These are phyloP conservation scores for Rousettus leschenaultii DNA, from an alignment of 2,113 vertebrate genomes.

Conservation along the genomic window DNA sequence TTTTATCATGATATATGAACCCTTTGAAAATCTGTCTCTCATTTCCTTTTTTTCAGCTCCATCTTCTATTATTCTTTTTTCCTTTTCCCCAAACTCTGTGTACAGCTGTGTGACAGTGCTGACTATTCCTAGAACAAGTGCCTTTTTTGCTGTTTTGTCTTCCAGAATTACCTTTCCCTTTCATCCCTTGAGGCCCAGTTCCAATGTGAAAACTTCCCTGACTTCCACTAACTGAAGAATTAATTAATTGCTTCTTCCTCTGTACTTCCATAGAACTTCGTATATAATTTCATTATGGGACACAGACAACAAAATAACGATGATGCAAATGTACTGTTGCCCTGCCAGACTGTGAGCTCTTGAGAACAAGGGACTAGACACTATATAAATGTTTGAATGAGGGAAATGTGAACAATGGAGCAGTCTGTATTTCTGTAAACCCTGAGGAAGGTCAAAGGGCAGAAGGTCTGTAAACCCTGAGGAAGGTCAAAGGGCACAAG, in stretches of 20 bases:
- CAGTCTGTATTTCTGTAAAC: background rate
- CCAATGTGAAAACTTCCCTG: slow-evolving; percentile 6
- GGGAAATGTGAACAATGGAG: slow-evolving; percentile 24
- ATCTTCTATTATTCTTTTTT: background rate
- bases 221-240: slow-evolving; percentile 38
- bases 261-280: slow-evolving; percentile 37
- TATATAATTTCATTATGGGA: slow-evolving; percentile 49
- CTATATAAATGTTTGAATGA: slow-evolving; percentile 39
- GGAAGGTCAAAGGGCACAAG: background rate
- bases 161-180: slow-evolving; percentile 48
- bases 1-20: background rate
- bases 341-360: slow-evolving; percentile 30
- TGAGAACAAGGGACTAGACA: slow-evolving; percentile 31
- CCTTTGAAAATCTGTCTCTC: slow-evolving; percentile 21
- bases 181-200: slow-evolving; percentile 50
- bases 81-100: slow-evolving; percentile 9
- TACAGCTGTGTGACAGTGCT: background rate
- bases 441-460: background rate
- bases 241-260: slow-evolving; percentile 42
- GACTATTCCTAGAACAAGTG: slow-evolving; percentile 47
- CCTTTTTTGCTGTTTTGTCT: slow-evolving; percentile 47
- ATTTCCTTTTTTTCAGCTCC: background rate
- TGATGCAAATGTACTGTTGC: slow-evolving; percentile 21
- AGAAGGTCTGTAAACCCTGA: background rate
- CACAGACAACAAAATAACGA: slow-evolving; percentile 42